A percentile compares a stretch with the other conserved stretches of the same genome.
These are phyloP conservation scores for Ennomos fuscantarius DNA, from an alignment of 2,888 invertebrate genomes.

Conservation along the genomic window DNA sequence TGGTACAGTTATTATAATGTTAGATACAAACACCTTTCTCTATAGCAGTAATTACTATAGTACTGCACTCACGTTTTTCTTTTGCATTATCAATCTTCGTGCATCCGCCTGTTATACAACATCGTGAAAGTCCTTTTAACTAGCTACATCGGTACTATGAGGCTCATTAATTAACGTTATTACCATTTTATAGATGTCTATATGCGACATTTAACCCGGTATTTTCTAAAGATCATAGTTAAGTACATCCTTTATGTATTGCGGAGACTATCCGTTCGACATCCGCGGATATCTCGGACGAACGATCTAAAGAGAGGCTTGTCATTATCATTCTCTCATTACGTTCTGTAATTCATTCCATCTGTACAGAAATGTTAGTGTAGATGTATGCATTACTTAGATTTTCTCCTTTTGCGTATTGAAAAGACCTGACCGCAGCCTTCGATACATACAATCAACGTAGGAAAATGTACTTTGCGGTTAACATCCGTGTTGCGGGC, in stretches of 20 bases:
- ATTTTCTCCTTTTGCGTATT: constrained; percentile 59
- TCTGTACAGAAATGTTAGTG: constrained; percentile 57
- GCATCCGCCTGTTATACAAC: constrained; percentile 62
- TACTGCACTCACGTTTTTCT: constrained; percentile 67
- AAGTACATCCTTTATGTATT: constrained; percentile 54
- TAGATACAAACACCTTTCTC: constrained; percentile 70
- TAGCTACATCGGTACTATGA: constrained; percentile 50
- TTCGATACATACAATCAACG: constrained; percentile 52
- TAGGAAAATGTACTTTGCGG: constrained; percentile 68
- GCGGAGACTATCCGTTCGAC: constrained; percentile 53
- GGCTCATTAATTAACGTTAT: constrained; percentile 60
- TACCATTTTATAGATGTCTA: constrained; percentile 45
- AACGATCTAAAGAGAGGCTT: constrained; percentile 49
- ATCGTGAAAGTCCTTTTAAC: constrained; percentile 71
- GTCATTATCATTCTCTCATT: constrained; percentile 57
- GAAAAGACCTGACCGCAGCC: constrained; percentile 45
- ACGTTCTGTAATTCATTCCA: constrained; percentile 48
- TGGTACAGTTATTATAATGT: constrained; percentile 68
- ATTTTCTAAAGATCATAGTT: constrained; percentile 50
- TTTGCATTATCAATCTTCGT: constrained; percentile 66
- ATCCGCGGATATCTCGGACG: constrained; percentile 44
- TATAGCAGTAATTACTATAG: constrained; percentile 68
- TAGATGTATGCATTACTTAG: constrained; percentile 54
- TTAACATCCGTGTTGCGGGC: constrained; percentile 67
- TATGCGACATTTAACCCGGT: constrained; percentile 40